Evolutionary conservation across 2,888 invertebrate genomes (phyloP), one percentile per base, ranked within the genome.

Genomic region (Dendrolimus houi): DNA sequence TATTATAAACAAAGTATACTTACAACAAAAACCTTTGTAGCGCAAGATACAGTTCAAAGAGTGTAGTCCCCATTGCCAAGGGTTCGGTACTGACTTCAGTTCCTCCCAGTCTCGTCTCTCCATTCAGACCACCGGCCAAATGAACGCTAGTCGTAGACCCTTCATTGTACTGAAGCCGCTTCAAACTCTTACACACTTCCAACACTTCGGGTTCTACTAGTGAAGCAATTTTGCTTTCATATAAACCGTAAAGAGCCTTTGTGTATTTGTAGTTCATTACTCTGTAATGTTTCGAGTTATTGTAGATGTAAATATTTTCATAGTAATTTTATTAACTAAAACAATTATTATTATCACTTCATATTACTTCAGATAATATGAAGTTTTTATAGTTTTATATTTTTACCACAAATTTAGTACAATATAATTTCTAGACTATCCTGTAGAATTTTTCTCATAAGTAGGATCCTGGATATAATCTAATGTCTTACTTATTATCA

Each of bases 11-110:
- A 54, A 52, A 9, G 55, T 29, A 60, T 59, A 92, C 95, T 91
- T 88, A 93, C 92, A 92, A 90, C 54, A 95, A 92, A 87, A 97
- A 97, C 82, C 97, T 94, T 79, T 98, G 97, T 57, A 99, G 85
- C 0, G 96, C 94, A 63, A 99, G 92, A 83, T 99, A 99, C 9
- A 99, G 91, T 81, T 98, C 98, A 81, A 99, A 98, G 56, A 99
- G 87, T 2, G 96, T 95, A 1, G 97, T 98, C 0, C 97, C 97
- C 92, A 96, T 94, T 1, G 94, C 93, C 53, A 97, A 83, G 12
- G 95, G 94, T 64, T 95, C 94, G 13, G 92, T 83, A 7, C 92
- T 91, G 0, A 91, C 85, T 1, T 82, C 75, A 1, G 90, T 81
- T 1, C 84, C 70, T 0, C 92, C 92, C 9, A 91, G 40, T 0